Evolutionary conservation across 2,888 invertebrate species (phyloP), one percentile per base, ranked within the genome.

Genomic region (Aporophyla nigra): DNA sequence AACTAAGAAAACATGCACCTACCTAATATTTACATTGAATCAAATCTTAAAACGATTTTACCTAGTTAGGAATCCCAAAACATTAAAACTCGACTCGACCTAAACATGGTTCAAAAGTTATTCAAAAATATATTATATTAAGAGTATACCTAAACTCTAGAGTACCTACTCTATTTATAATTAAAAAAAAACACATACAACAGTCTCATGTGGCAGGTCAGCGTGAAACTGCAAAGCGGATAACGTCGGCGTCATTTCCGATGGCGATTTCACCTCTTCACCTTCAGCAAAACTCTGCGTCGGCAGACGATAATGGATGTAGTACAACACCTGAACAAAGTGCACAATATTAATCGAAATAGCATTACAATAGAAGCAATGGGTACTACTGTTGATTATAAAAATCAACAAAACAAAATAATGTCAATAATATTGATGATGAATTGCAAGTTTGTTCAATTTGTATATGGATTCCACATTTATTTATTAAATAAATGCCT

Each of bases 191-290:
- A 68, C 78, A 82, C 87, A 74, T 88, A 88, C 87, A 76, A 88
- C 98, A 83, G 98, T 98, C 93, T 99, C 99, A 84, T 98, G 98
- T 0, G 98, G 99, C 88, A 98, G 95, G 91, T 98, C 98, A 62
- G 98, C 98, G 90, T 99, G 98, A 92, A 99, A 99, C 93, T 99
- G 99, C 75, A 98, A 97, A 21, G 98, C 98, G 12, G 98, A 98
- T 14, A 99, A 95, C 2, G 93, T 94, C 0, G 98, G 98, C 66
- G 97, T 98, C 71, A 97, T 94, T 86, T 97, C 97, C n/a, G 96
- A 94, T 54, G 97, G 97, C 65, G 96, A 94, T 88, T 95, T 95
- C 71, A 94, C 94, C 77, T 97, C 97, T 80, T 97, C 97, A 59
- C 97, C 97, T 87, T 98, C 98, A 69, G 98, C 97, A 84, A 98